A percentile compares a stretch with the other conserved stretches of the same genome.
Evolutionary conservation across 1,140 invertebrate species (phyloP).

Genomic region (Zaprionus ghesquierei): DNA sequence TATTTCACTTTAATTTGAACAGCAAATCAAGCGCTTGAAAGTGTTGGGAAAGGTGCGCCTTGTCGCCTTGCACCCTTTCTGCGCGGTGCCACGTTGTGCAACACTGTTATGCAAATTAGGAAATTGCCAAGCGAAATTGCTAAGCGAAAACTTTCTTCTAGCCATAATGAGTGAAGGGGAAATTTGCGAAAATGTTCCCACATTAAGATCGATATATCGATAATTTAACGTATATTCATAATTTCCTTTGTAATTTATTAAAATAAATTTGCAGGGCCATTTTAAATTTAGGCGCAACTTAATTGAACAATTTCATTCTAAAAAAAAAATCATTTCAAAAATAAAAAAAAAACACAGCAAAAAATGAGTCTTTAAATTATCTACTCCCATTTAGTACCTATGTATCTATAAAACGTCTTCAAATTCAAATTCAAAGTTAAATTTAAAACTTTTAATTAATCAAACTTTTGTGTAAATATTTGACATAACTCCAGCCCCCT

Average conservation of each 20-base stretch:
- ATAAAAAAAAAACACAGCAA: not conserved
- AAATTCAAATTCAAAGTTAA: not conserved
- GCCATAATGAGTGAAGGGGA: too few species aligned
- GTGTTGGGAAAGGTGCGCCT: not conserved
- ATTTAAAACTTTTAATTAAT: not conserved
- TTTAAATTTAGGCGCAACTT: too few species aligned
- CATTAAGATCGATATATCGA: too few species aligned
- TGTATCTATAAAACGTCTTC: not conserved
- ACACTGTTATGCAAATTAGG: not conserved
- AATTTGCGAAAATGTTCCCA: too few species aligned
- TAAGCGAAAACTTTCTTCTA: not conserved
- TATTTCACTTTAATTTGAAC: not conserved
- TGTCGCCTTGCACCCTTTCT: not conserved
- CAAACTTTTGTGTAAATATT: not conserved
- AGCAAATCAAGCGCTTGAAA: not conserved
- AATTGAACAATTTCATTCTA: too few species aligned
- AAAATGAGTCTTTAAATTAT: not conserved
- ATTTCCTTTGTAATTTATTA: too few species aligned
- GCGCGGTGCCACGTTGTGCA: not conserved
- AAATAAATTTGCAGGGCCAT: too few species aligned
- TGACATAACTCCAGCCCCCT: not conserved
- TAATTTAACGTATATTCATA: too few species aligned
- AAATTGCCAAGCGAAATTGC: not conserved
- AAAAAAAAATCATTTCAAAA: too few species aligned
- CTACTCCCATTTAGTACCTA: not conserved